Percentiles rank a stretch among this genome's conserved stretches.
phyloP scores from a whole-genome alignment of 2,113 vertebrate species.

The Rhineura floridana region DNA sequence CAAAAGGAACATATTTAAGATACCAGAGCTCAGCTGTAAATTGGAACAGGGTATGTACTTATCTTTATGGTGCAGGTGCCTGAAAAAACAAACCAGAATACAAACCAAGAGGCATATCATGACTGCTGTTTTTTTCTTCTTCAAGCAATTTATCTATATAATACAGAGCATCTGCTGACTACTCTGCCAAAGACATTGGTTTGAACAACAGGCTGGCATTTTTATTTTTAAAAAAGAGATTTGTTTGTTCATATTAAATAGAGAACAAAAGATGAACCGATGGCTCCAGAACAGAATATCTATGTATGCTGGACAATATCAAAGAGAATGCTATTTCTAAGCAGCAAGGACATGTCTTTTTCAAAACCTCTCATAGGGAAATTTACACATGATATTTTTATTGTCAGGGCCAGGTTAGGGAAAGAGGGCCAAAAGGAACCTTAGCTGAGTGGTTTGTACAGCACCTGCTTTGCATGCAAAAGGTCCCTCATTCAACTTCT shows the following conservation, averaged over 20 bases:
- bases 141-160: slow-evolving; percentile 31
- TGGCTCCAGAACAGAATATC: slow-evolving; percentile 10
- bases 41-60: slow-evolving; percentile 26
- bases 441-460: background rate
- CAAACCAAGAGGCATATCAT: background rate
- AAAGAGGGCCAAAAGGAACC: background rate
- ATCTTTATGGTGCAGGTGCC: slow-evolving; percentile 51
- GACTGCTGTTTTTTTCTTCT: background rate
- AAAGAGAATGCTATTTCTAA: slow-evolving; percentile 21
- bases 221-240: slow-evolving; percentile 2
- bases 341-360: background rate
- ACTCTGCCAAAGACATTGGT: slow-evolving; percentile 28
- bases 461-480: background rate
- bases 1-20: background rate
- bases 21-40: slow-evolving; percentile 1
- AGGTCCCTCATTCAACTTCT: background rate
- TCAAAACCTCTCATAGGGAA: background rate
- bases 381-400: too few species aligned
- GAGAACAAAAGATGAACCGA: background rate
- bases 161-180: background rate
- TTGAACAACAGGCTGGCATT: background rate
- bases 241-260: background rate
- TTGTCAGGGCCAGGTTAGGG: background rate
- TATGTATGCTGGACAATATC: accelerated
- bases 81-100: slow-evolving; percentile 22